These are phyloP conservation scores for Ferrisia virgata DNA, from an alignment of 2,888 invertebrate genomes.

Conservation along the genomic window DNA sequence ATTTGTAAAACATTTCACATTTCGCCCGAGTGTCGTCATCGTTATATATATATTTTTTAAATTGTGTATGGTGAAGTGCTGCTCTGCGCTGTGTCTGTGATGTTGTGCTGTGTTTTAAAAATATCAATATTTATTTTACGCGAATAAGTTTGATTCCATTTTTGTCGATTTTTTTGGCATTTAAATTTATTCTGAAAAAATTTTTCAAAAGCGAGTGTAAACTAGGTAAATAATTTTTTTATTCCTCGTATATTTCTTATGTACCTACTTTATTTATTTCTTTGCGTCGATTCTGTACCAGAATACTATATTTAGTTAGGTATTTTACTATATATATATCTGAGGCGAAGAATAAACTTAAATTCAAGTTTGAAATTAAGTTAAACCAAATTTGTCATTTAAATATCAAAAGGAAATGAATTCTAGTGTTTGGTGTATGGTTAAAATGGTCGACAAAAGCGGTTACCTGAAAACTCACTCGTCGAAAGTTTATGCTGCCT, in stretches of 20 bases:
- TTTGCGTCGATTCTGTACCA: too few species aligned
- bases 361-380: not conserved
- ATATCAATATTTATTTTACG: not conserved
- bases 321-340: not conserved
- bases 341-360: not conserved
- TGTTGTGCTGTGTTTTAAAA: not conserved
- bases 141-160: not conserved
- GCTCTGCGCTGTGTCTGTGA: not conserved
- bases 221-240: slow-evolving; percentile 6
- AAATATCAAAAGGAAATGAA: not conserved
- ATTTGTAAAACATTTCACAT: not conserved
- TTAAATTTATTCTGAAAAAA: not conserved
- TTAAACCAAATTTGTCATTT: not conserved
- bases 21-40: not conserved
- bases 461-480: not conserved
- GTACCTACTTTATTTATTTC: not conserved
- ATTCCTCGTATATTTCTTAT: not conserved
- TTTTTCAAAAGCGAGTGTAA: not conserved
- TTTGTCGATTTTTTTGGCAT: not conserved
- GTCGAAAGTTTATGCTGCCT: not conserved
- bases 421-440: not conserved
- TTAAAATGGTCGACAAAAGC: not conserved
- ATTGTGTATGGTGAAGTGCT: too few species aligned
- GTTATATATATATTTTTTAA: not conserved
- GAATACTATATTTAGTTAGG: too few species aligned